These are phyloP conservation scores for Agrilus cyanescens DNA, from an alignment of 2,888 invertebrate genomes.

Conservation along the genomic window DNA sequence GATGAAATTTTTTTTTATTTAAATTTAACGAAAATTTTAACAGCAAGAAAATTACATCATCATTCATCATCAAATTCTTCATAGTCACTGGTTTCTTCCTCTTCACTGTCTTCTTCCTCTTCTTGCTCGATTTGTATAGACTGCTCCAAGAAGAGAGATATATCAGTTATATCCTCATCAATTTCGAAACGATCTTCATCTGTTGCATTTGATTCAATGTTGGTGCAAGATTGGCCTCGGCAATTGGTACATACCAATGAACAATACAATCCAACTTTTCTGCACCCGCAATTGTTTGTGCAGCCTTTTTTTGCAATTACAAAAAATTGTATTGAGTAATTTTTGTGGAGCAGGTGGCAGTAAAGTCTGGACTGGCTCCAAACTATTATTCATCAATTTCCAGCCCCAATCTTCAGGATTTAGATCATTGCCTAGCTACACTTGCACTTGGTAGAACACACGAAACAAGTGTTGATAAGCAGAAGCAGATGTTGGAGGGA, in stretches of 20 bases:
- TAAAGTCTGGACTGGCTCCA: slow-evolving; percentile 12
- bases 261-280: slow-evolving; percentile 19
- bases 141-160: too few species aligned
- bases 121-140: too few species aligned
- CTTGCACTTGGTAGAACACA: slow-evolving; percentile 21
- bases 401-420: slow-evolving; percentile 21
- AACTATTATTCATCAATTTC: slow-evolving; percentile 16
- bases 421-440: slow-evolving; percentile 17
- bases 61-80: too few species aligned
- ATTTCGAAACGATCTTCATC: too few species aligned
- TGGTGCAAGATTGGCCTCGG: slow-evolving; percentile 17
- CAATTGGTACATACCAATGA: slow-evolving; percentile 20
- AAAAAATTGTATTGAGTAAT: slow-evolving; percentile 21
- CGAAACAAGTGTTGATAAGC: slow-evolving; percentile 21
- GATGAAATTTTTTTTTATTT: too few species aligned
- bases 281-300: too few species aligned
- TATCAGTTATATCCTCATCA: too few species aligned
- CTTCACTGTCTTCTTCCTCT: too few species aligned
- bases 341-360: slow-evolving; percentile 15
- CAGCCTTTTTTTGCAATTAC: slow-evolving; percentile 20
- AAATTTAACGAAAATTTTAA: too few species aligned
- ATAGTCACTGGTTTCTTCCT: too few species aligned
- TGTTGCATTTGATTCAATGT: slow-evolving; percentile 16
- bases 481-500: slow-evolving; percentile 18
- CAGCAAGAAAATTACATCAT: too few species aligned